Evolutionary conservation across 2,113 vertebrate species (phyloP).

Genomic region (Rhynchopsitta pachyrhyncha): DNA sequence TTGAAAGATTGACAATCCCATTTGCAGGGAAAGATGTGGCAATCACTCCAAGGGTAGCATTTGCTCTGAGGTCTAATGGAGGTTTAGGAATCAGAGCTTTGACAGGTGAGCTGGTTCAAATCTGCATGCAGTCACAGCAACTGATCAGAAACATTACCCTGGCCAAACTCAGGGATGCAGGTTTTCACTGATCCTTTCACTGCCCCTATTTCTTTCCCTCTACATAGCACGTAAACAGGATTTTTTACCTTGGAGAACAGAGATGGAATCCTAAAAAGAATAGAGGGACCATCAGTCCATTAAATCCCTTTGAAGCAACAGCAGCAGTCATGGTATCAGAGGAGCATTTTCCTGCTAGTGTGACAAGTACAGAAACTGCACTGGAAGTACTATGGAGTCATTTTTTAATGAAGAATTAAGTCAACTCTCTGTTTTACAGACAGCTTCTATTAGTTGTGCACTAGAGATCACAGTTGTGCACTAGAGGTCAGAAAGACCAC

Average conservation of each 20-base stretch:
- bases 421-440: neutral
- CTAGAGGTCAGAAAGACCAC: neutral
- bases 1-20: neutral
- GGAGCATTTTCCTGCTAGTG: neutral
- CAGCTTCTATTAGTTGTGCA: neutral
- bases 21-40: neutral
- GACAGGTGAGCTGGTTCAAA: neutral
- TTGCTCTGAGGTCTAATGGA: neutral
- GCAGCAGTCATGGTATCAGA: neutral
- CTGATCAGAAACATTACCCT: neutral
- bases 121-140: neutral
- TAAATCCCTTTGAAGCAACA: neutral
- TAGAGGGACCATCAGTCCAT: neutral
- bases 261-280: neutral
- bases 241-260: neutral
- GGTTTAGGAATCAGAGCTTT: neutral
- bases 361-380: neutral
- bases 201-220: neutral
- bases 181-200: neutral
- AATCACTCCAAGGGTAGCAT: neutral
- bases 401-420: neutral
- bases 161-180: neutral
- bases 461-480: neutral
- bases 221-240: neutral
- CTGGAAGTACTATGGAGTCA: neutral